phyloP scores from a whole-genome alignment of 2,888 invertebrate genomes.

The Noctua janthina region DNA sequence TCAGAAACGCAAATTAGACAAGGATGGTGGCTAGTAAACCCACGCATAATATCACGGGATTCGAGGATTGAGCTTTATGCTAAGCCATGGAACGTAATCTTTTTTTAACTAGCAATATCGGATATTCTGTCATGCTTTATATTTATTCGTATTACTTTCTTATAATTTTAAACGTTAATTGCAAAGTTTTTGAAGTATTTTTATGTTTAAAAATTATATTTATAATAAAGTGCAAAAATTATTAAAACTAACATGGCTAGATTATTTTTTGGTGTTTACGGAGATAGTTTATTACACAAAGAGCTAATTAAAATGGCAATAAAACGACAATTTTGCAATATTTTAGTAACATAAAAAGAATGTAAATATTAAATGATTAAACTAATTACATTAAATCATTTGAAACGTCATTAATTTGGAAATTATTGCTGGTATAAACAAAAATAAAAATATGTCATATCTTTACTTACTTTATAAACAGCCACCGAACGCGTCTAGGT shows the following conservation, averaged over 20 bases:
- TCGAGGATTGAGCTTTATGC: background rate
- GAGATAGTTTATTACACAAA: background rate
- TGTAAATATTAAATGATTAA: background rate
- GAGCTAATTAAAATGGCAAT: background rate
- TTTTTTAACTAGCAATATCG: slow-evolving; percentile 30
- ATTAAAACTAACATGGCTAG: background rate
- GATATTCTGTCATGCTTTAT: fast-evolving
- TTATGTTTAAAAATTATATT: background rate
- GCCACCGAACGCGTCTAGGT: slow-evolving; percentile 27
- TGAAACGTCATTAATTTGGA: background rate
- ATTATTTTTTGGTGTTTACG: slow-evolving; percentile 9
- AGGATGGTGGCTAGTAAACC: background rate
- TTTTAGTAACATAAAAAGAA: fast-evolving
- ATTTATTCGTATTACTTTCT: background rate
- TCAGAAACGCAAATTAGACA: background rate
- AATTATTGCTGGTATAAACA: background rate
- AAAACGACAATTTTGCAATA: background rate
- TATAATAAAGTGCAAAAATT: too few relatives aligned
- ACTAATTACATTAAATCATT: background rate
- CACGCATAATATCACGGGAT: background rate
- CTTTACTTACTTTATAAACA: slow-evolving; percentile 42
- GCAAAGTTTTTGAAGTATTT: fast-evolving
- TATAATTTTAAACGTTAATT: background rate
- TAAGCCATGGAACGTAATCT: background rate
- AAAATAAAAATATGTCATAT: slow-evolving; percentile 7